Conservation (phyloP, 2,797 vertebrate species). For the Eulemur rubriventer region DNA sequence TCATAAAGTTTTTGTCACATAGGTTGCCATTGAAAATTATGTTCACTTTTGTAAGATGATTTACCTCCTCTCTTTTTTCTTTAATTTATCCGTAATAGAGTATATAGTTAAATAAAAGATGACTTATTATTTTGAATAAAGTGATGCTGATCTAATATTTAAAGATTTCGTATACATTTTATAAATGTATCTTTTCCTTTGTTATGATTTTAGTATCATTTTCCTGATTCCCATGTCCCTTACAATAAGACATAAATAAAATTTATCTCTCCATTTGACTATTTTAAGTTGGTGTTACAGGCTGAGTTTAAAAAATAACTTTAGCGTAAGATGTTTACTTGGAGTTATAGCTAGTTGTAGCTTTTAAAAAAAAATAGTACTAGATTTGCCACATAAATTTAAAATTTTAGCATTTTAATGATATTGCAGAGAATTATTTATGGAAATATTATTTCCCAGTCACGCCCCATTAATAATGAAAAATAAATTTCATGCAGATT, state of each 20-base stretch:
- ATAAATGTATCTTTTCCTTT: background rate
- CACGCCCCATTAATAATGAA: slow-evolving; percentile 20
- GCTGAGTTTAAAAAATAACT: background rate
- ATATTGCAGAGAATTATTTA: slow-evolving; percentile 38
- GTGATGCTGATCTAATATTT: background rate
- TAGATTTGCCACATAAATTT: background rate
- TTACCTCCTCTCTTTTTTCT: background rate
- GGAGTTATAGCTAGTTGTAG: background rate
- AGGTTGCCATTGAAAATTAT: background rate
- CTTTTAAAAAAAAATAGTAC: background rate
- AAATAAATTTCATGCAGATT: background rate
- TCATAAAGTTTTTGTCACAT: background rate
- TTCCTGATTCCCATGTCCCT: background rate
- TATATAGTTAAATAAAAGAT: background rate
- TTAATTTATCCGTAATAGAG: background rate
- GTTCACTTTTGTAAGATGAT: background rate
- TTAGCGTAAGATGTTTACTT: background rate
- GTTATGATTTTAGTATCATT: background rate
- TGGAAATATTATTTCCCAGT: background rate
- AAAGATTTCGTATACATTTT: background rate
- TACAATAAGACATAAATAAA: slow-evolving; percentile 19
- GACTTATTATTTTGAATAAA: background rate
- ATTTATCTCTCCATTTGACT: background rate
- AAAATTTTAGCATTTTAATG: background rate
- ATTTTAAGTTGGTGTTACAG: background rate